Evolutionary conservation across 2,888 invertebrate species (phyloP), one percentile per base, ranked within the genome.

Genomic region (Agrochola circellaris): DNA sequence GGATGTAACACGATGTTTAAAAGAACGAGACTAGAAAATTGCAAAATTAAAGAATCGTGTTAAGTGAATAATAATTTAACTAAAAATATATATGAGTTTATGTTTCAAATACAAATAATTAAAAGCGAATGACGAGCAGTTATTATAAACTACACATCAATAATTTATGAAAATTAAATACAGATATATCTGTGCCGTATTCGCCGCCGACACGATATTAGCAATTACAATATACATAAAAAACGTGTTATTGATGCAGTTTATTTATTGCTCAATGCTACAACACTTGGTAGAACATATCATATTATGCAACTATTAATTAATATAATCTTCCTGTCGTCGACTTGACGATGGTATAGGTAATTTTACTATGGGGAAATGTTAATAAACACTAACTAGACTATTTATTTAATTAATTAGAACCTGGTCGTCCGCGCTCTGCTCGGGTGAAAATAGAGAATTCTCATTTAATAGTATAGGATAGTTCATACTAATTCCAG

Each of bases 141-240:
- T 30, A 2, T 11, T n/a, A 34, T 13, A 48, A 78, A 23, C 23
- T 6, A 13, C 0, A 15, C 23, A 38, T 45, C 11, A 34, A n/a
- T 20, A 26, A 30, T 45, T 23, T 20, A 56, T 8, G 0, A 80
- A 38, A 48, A 79, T 23, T 23, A 48, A 54, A 48, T 56, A 62
- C 56, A 60, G 0, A 38, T 61, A 38, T 70, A 2, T 17, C 8
- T 20, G 5, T 15, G 17, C 38, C 30, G 11, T 56, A 54, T n/a
- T 54, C 26, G 8, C 75, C 17, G 42, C 75, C 17, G 34, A 58
- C 34, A 23, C 45, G 20, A 38, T 65, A 60, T 60, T 65, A 58
- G 51, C 42, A 54, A 72, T 81, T 81, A 68, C n/a, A 66, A 85
- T 72, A 69, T 61, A 26, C 51, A 73, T 85, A 38, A 85, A 72